Base-by-base conservation (phyloP, 1,140 invertebrate species). In the Drosophila truncata region DNA sequence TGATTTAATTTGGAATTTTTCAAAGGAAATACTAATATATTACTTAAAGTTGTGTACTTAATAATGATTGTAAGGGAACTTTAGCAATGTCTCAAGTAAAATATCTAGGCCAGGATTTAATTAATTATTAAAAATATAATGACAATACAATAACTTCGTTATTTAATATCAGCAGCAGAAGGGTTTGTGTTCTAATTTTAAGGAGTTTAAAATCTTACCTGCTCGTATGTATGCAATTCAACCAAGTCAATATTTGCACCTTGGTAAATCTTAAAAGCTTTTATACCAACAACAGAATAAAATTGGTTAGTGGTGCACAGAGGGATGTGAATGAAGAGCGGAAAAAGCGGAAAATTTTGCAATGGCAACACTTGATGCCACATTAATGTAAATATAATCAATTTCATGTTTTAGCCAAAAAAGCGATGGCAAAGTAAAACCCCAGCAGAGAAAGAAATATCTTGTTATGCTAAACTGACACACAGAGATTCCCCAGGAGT, bases 301-400 rank as follows among this genome's bases (percentile, higher is more conserved):
- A 63, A 70, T 46, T 67, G 49, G 42, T 18, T 39, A 61, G 18
- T 20, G 46, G 27, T 23, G 18, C 16, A 37, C 20, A 35, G 54
- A 23, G 55, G 67, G 50, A 57, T n/a, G n/a, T n/a, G 50, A 46
- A 14, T 18, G 50, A 7, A 18, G 49, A 47, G 27, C 31, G 77
- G 78, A 52, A 41, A 59, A 49, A 54, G 54, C 66, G 20, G 33
- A n/a, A 37, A 23, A 82, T 80, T 87, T 87, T 83, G 61, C 80
- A 87, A 88, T 81, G 78, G 73, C 84, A 90, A 78, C 85, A 82
- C 81, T 91, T 90, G 81, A 91, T 67, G 82, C 78, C 78, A 77
- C 86, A 91, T 90, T 90, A 90, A 90, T 90, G 85, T 91, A 90
- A 90, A 90, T 90, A 90, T 90, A 90, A 90, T 90, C 85, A 90